These are phyloP conservation scores for Columbina picui DNA, from an alignment of 2,113 vertebrate species.

Conservation along the genomic window DNA sequence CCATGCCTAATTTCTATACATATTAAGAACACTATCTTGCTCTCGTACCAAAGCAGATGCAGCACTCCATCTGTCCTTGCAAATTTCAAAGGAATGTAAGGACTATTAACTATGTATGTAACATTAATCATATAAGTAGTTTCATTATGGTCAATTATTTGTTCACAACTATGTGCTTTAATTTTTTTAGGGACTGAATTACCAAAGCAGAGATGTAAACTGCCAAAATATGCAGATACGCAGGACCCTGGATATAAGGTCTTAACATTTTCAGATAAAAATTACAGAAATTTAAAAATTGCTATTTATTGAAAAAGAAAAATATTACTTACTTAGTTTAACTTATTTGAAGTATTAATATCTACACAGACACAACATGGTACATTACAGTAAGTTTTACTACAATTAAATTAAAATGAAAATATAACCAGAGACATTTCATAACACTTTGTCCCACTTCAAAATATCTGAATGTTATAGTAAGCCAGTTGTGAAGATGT, in stretches of 20 bases:
- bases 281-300: not conserved
- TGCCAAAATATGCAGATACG: not conserved
- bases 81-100: slow-evolving; percentile 6
- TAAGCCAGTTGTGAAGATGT: not conserved
- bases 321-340: not conserved
- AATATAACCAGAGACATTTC: not conserved
- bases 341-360: not conserved
- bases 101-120: not conserved
- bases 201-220: not conserved
- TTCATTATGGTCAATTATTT: not conserved
- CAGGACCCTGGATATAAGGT: not conserved
- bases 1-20: not conserved
- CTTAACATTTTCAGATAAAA: not conserved
- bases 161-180: not conserved
- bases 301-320: not conserved
- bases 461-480: not conserved
- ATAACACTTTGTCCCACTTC: not conserved
- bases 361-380: not conserved
- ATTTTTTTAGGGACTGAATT: not conserved
- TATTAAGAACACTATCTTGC: not conserved
- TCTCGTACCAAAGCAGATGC: not conserved
- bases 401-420: not conserved
- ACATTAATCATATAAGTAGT: not conserved
- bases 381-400: not conserved
- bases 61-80: not conserved